Conservation (phyloP, 2,113 vertebrate species). For the Chamaea fasciata region DNA sequence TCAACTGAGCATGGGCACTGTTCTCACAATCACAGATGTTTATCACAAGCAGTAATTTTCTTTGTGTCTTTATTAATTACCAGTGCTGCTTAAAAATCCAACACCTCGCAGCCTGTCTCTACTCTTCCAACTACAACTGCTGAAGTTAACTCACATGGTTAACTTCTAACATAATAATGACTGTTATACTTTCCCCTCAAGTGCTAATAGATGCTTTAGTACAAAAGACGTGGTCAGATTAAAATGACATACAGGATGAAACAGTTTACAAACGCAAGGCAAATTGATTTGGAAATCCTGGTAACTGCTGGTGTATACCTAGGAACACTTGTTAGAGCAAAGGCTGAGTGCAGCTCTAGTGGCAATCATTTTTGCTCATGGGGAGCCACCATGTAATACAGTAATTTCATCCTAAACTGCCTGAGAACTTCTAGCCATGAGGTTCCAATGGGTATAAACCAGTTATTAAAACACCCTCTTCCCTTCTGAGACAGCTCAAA, state of each 20-base stretch:
- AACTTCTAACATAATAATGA: not conserved
- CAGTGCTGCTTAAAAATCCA: not conserved
- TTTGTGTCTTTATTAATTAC: not conserved
- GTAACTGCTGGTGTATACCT: not conserved
- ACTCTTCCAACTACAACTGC: not conserved
- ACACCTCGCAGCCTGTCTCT: not conserved
- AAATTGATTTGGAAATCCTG: not conserved
- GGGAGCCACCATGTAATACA: not conserved
- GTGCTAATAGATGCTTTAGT: not conserved
- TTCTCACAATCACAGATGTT: not conserved
- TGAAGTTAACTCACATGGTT: not conserved
- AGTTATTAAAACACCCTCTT: not conserved
- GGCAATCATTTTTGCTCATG: not conserved
- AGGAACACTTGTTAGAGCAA: not conserved
- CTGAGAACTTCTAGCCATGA: not conserved
- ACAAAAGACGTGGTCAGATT: not conserved
- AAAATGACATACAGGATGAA: not conserved
- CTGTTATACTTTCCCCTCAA: not conserved
- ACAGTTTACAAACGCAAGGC: not conserved
- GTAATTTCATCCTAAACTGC: not conserved
- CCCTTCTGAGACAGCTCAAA: not conserved
- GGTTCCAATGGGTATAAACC: not conserved
- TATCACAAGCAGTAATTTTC: not conserved
- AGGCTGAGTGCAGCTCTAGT: not conserved
- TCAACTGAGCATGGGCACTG: not conserved